Evolutionary conservation across 2,113 vertebrate species (phyloP).

Genomic region (Cephalopholis sonnerati): DNA sequence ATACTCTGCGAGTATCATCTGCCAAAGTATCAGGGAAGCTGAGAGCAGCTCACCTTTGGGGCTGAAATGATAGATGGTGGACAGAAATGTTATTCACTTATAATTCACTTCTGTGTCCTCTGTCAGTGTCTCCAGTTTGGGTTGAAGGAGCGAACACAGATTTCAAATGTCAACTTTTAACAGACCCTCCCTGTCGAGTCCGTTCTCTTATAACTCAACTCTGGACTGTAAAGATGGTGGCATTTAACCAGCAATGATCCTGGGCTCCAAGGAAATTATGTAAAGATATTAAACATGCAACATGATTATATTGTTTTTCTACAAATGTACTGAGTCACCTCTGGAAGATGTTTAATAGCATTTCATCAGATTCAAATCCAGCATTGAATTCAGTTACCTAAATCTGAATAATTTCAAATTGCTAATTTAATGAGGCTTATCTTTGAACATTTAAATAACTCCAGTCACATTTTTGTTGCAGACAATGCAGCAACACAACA

Average conservation of each 20-base stretch:
- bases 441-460: background rate
- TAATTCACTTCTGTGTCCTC: background rate
- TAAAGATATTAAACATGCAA: background rate
- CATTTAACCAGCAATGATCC: background rate
- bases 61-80: slow-evolving; percentile 18
- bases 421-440: no score
- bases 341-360: background rate
- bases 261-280: background rate
- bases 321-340: no score
- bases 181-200: background rate
- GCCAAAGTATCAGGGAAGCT: slow-evolving; percentile 20
- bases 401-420: no score
- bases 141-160: background rate
- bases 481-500: no score
- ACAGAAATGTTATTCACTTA: background rate
- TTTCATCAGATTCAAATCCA: background rate
- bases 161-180: no score
- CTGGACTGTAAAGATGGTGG: background rate
- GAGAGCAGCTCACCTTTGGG: background rate
- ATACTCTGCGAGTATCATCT: background rate
- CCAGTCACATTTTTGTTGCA: no score
- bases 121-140: background rate
- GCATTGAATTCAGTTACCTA: no score
- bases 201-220: background rate
- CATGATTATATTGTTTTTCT: background rate